Evolutionary conservation across 2,888 invertebrate genomes (phyloP), one percentile per base, ranked within the genome.

Genomic region (Hirtodrosophila alboralis): DNA sequence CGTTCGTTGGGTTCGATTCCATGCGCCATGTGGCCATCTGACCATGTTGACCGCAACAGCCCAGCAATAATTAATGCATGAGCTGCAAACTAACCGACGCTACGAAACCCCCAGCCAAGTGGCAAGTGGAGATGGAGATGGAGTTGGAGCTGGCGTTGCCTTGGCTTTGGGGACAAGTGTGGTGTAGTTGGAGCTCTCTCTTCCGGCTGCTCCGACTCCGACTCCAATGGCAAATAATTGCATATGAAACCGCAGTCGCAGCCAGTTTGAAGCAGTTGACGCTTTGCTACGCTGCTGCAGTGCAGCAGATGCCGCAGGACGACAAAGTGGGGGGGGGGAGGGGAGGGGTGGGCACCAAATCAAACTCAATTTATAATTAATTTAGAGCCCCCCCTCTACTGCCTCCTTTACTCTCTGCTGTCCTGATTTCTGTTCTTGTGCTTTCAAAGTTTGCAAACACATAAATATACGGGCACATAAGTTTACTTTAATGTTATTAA

Each of bases 41-140:
- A 48, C 65, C 66, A 66, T 61, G 61, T 40, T 51, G 71, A 81
- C 81, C 86, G 62, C 84, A 85, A 70, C 80, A 75, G 84, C 73
- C 75, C 73, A 80, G 69, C 77, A 73, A 77, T 86, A 83, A 83
- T 85, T 83, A 83, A 83, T 83, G 83, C 86, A 86, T 68, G 80
- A 84, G 84, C 72, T 77, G 77, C 80, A 68, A 83, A 80, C 84
- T 80, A 85, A 80, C 84, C 84, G n/a, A 65, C 68, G 57, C 78
- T 65, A 48, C 26, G 54, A 12, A 26, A 28, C 41, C 30, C 31
- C 41, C 30, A 52, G 49, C 31, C 71, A 66, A 52, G 63, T 40
- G 44, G 47, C 38, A 38, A 16, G 28, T n/a, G 9, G 38, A 44
- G 53, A 45, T 23, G 31, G 30, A 28, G 18, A 7, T 6, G 23